phyloP scores from a whole-genome alignment of 2,888 invertebrate genomes.

The Taphrorychus bicolor region DNA sequence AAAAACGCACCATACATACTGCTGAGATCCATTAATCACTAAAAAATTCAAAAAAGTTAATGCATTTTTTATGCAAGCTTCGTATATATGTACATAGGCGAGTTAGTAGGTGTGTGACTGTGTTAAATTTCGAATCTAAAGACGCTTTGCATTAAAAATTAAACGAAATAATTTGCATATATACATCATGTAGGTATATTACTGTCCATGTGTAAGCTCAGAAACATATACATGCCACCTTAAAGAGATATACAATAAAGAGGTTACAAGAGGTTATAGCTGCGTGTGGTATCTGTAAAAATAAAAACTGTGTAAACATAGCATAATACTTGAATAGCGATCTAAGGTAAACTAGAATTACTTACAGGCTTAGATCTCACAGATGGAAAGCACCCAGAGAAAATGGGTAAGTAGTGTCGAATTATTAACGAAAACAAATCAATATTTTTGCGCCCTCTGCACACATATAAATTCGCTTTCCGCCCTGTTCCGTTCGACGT shows the following conservation, averaged over 20 bases:
- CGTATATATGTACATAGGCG: too few species aligned
- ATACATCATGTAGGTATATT: not conserved
- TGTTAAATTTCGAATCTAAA: not conserved
- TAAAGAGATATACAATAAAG: not conserved
- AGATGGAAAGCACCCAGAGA: not conserved
- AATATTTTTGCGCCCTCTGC: slow-evolving; percentile 4
- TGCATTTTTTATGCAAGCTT: too few species aligned
- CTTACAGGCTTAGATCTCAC: not conserved
- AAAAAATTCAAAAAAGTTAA: too few species aligned
- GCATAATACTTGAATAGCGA: too few species aligned
- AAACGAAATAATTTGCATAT: not conserved
- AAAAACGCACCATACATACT: too few species aligned
- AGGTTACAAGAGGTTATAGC: not conserved
- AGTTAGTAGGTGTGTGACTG: not conserved
- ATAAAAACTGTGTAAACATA: not conserved
- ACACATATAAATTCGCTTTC: not conserved
- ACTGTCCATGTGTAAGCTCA: not conserved
- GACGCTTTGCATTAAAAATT: not conserved
- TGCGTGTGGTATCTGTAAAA: not conserved
- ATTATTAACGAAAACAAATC: slow-evolving; percentile 4
- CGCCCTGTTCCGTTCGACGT: not conserved
- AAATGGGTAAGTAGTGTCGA: not conserved
- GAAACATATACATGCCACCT: not conserved
- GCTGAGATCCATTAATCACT: too few species aligned
- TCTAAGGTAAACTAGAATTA: not conserved